Base-by-base conservation (phyloP, 2,888 invertebrate genomes). In the Dasysyrphus albostriatus region DNA sequence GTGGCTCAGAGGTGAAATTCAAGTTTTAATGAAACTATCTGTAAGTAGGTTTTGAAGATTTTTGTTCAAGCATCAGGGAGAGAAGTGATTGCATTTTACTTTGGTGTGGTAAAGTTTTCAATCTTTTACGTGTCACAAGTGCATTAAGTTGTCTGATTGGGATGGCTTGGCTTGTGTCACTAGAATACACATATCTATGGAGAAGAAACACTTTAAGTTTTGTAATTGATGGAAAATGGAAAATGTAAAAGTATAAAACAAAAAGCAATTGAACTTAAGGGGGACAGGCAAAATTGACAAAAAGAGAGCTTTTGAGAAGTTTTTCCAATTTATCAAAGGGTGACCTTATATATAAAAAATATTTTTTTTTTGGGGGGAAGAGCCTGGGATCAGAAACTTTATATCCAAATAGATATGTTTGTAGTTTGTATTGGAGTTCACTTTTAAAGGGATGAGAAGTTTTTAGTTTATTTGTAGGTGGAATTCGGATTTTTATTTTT, bases 81-180 rank as follows among this genome's bases (percentile, higher is more conserved):
- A 24, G 24, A 24, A 81, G 73, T 73, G 67, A 81, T 74, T 77
- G 77, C 76, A 74, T 74, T 73, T n/a, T 39, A 69, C 47, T 81
- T 61, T 69, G 44, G 76, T 77, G 32, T 67, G 16, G 69, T 32
- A 74, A 81, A 81, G 61, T 85, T 85, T 85, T 77, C 85, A 85
- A 85, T 85, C 85, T 85, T 85, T 85, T 81, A 85, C 85, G 85
- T 85, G 85, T 85, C 85, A 74, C 77, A 73, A 81, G 81, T 85
- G 73, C 76, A 81, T 73, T 81, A 73, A 75, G 72, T 67, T 77
- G 76, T 54, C 59, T 63, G 70, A 39, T 63, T 63, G 39, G 69
- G 49, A 32, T 32, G 32, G 3, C 32, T 4, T 72, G 44, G 70
- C 32, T 82, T 65, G 58, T 70, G 56, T 81, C 61, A 42, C 6